Base-by-base conservation (phyloP, 2,888 invertebrate genomes). In the Drosophila stalkeri region DNA sequence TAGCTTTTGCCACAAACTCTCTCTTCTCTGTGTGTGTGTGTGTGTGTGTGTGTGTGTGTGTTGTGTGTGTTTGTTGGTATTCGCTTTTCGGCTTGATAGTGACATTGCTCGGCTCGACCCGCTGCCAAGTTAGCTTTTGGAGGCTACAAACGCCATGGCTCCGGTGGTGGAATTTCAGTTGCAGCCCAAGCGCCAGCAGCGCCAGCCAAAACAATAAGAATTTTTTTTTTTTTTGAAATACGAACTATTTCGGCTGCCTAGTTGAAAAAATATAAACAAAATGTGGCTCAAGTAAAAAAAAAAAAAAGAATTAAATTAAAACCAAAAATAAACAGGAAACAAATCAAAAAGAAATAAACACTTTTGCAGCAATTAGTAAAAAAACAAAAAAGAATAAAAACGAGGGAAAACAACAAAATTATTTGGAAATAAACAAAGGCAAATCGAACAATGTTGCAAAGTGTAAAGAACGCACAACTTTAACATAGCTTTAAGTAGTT, bases 91-190 rank as follows among this genome's bases (percentile, higher is more conserved):
- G 62, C 73, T 74, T 80, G 76, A 71, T 80, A 75, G 77, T 80
- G 71, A 67, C 80, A 80, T 71, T 80, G 76, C 59, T 78, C 77
- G 80, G 80, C 61, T 65, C 57, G 75, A 46, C 11, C 47, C 46
- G 75, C 63, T 41, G 64, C 49, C 71, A 37, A 77, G 57, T 80
- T 85, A 63, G 81, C 81, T 86, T 74, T 67, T 79, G 72, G 64
- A 64, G 71, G 66, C 80, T 62, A 59, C 55, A 59, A 52, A 62
- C 54, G 64, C 55, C 44, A 12, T 75, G 63, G 75, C 46, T 59
- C 61, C 37, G 77, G 77, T 79, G 81, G 81, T 79, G 73, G 59
- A 66, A 67, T 54, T 81, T 81, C 61, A 79, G 77, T 79, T 79
- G 81, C 81, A 78, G 51, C 65, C 60, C 44, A 69, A 75, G 61